Evolutionary conservation across 2,888 invertebrate species (phyloP), one percentile per base, ranked within the genome.

Genomic region (Andrena trimmerana): DNA sequence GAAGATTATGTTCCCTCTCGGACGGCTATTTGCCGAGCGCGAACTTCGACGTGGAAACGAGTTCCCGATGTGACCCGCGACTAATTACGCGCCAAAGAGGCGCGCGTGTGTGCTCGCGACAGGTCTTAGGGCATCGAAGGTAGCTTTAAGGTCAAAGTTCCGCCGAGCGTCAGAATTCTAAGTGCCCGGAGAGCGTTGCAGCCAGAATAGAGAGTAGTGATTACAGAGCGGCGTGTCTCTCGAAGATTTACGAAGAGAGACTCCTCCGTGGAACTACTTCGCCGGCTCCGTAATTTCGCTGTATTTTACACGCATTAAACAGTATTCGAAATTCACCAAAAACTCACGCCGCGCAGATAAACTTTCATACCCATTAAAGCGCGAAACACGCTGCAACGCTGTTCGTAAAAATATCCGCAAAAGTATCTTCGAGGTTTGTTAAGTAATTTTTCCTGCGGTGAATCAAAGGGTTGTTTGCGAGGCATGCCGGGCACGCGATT

Each of bases 1-100:
- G 16, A 16, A 27, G 54, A 70, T 42, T 50, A 63, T 70, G 31
- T 63, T 70, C 54, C 70, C 16, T 42, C 70, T 36, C 52, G 20
- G 5, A 62, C 4, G 42, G 29, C 59, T 60, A 36, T 59, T 66
- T 54, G 42, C 16, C 42, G 29, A 65, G 3, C 36, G 63, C 1
- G 62, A 42, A 76, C 54, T 71, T 76, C 42, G 71, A 69, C 62
- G 42, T 16, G 24, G 16, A 52, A 57, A 42, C 29, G 65, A 71
- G 72, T 72, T 50, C 27, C 10, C 62, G 62, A 71, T 77, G 63
- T n/a, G 42, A 77, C 36, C 62, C 16, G 27, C 29, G 65, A 71
- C 72, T 77, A 77, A 77, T 72, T 77, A 77, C 57, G 50, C 42
- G 48, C 24, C 57, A 48, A 13, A 65, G 65, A 65, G 77, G n/a